Percentiles rank a stretch among this genome's conserved stretches.
Evolutionary conservation across 1,140 invertebrate species (phyloP).

Genomic region (Varroa destructor): DNA sequence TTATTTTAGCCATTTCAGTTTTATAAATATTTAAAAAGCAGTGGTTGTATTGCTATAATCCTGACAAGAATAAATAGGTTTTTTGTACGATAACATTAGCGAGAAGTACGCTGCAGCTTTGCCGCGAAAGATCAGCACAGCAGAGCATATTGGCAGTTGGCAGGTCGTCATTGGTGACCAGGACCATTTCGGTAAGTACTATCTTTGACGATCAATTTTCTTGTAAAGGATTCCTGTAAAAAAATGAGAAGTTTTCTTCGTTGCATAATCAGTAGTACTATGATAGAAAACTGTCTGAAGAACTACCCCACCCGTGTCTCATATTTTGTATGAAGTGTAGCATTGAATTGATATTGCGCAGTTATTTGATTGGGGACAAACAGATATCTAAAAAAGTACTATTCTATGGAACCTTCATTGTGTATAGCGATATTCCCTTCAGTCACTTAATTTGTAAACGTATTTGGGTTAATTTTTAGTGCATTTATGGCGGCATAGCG

Average conservation of each 20-base stretch:
- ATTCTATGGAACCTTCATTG: too few species aligned
- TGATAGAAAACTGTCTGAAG: too few species aligned
- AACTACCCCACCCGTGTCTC: too few species aligned
- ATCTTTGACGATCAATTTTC: background rate
- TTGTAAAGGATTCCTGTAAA: background rate
- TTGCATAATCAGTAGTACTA: too few species aligned
- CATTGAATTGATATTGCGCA: too few species aligned
- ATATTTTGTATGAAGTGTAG: too few species aligned
- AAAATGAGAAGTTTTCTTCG: too few species aligned
- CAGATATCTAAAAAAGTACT: too few species aligned
- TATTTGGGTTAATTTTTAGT: slow-evolving; percentile 15
- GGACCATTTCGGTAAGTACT: slow-evolving; percentile 61
- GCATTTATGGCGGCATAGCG: slow-evolving; percentile 83
- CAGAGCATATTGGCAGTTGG: slow-evolving; percentile 46
- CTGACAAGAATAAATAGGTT: background rate
- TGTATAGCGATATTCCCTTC: too few species aligned
- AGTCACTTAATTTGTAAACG: background rate
- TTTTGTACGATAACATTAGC: slow-evolving; percentile 45
- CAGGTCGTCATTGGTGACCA: slow-evolving; percentile 84
- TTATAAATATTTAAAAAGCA: too few species aligned
- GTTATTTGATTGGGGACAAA: too few species aligned
- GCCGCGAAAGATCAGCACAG: slow-evolving; percentile 38
- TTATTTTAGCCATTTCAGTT: too few species aligned
- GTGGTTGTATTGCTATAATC: background rate
- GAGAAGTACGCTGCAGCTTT: slow-evolving; percentile 52